Evolutionary conservation across 1,140 invertebrate genomes (phyloP).

Genomic region (Pemphigus obesinymphae): DNA sequence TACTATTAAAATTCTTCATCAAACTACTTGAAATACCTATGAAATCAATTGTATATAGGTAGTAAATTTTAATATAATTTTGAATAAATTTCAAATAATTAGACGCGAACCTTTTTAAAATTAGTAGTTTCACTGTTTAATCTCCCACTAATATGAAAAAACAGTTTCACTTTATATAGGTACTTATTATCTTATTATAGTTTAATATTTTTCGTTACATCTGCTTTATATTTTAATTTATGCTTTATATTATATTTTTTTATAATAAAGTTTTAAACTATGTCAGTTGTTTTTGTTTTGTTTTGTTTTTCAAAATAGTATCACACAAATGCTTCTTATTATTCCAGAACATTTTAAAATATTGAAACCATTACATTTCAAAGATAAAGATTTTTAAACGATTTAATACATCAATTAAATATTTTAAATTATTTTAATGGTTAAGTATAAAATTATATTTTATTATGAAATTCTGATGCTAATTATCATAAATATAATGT

Average conservation of each 20-base stretch:
- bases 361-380: not conserved
- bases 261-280: conserved; percentile 10
- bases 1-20: no score
- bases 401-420: not conserved
- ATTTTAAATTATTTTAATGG: not conserved
- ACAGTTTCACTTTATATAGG: not conserved
- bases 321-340: not conserved
- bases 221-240: conserved; percentile 8
- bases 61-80: not conserved
- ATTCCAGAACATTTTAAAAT: not conserved
- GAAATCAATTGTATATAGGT: not conserved
- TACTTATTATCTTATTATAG: not conserved
- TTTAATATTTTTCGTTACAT: not conserved
- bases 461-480: no score
- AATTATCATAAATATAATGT: no score
- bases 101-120: not conserved
- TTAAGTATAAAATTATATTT: not conserved
- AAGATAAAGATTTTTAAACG: not conserved
- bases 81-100: not conserved
- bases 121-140: conserved; percentile 3
- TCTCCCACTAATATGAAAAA: not conserved
- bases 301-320: not conserved
- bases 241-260: no score
- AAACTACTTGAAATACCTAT: no score
- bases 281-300: not conserved